A percentile compares a stretch with the other conserved stretches of the same genome.
Evolutionary conservation across 2,797 vertebrate species (phyloP).

Genomic region (Schizopygopsis pylzovi): DNA sequence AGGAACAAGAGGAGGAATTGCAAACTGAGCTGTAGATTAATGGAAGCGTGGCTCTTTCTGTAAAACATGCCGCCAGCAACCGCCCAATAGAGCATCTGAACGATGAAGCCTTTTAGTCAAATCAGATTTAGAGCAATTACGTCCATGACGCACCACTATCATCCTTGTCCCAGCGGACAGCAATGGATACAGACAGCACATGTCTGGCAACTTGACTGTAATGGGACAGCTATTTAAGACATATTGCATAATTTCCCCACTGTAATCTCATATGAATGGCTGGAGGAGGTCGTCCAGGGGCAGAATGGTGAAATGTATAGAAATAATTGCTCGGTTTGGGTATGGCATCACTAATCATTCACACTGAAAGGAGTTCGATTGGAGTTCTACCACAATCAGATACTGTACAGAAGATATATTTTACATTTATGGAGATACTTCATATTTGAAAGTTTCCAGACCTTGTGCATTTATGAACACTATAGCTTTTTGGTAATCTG

Average conservation of each 20-base stretch:
- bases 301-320: conserved; percentile 1
- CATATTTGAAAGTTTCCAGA: neutral
- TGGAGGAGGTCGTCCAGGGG: conserved; percentile 31
- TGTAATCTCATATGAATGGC: conserved; percentile 52
- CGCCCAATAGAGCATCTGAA: conserved; percentile 47
- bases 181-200: conserved; percentile 52
- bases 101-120: conserved; percentile 63
- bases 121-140: conserved; percentile 60
- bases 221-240: conserved; percentile 60
- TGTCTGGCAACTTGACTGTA: conserved; percentile 55
- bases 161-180: conserved; percentile 48
- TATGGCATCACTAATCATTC: neutral
- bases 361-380: neutral
- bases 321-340: neutral
- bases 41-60: conserved; percentile 31
- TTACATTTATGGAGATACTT: too few relatives aligned
- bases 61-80: conserved; percentile 36
- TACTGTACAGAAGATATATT: neutral
- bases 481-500: neutral
- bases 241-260: conserved; percentile 56
- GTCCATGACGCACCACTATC: conserved; percentile 45
- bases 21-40: conserved; percentile 49
- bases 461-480: neutral
- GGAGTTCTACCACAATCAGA: neutral
- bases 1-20: conserved; percentile 31